These are phyloP conservation scores for Atta colombica DNA, from an alignment of 1,140 invertebrate species.

Conservation along the genomic window DNA sequence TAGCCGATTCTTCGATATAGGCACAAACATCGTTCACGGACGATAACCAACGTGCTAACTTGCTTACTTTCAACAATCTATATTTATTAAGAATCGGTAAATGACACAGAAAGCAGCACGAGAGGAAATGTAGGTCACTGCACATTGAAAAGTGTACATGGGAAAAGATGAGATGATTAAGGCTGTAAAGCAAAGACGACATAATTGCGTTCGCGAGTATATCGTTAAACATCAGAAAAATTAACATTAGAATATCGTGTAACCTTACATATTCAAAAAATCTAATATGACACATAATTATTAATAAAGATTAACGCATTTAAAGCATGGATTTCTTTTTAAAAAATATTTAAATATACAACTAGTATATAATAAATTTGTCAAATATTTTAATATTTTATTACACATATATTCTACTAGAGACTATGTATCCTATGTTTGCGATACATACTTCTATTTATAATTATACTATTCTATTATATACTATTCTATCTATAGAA, in stretches of 20 bases:
- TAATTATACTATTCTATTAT: not conserved
- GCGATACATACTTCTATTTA: conserved; percentile 7
- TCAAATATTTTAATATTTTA: conserved; percentile 7
- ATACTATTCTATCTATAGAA: conserved; percentile 14
- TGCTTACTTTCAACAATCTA: conserved; percentile 66
- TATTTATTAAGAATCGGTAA: conserved; percentile 62
- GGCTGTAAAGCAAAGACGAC: conserved; percentile 61
- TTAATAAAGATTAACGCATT: not conserved
- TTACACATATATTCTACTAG: conserved; percentile 5
- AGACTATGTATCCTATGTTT: not conserved
- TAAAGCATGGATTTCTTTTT: conserved; percentile 6
- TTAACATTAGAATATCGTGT: conserved; percentile 10
- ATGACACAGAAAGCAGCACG: conserved; percentile 60
- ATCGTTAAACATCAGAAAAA: conserved; percentile 7
- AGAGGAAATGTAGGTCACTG: conserved; percentile 29
- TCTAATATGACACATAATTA: not conserved
- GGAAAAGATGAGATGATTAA: conserved; percentile 65
- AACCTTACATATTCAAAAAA: conserved; percentile 12
- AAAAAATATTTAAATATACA: not conserved
- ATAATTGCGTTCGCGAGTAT: conserved; percentile 37
- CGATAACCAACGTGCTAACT: conserved; percentile 76
- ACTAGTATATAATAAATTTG: not conserved
- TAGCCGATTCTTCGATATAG: conserved; percentile 56
- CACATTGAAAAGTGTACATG: conserved; percentile 51
- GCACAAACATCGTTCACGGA: conserved; percentile 57